These are phyloP conservation scores for Boloria euphrosyne DNA, from an alignment of 2,888 invertebrate species.

Conservation along the genomic window DNA sequence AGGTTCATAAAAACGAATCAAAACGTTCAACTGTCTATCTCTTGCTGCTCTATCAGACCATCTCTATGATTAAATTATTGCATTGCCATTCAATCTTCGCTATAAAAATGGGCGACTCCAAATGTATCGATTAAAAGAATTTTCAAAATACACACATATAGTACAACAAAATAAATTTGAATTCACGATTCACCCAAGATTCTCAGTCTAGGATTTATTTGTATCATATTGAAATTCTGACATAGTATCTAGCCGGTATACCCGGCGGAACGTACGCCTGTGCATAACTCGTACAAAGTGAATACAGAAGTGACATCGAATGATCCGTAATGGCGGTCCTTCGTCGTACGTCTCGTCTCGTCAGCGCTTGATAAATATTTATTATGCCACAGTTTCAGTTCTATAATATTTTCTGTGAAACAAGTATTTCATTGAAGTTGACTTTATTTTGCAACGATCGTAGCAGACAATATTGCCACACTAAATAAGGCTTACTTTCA, in stretches of 20 bases:
- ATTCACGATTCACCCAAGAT: not conserved
- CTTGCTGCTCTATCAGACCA: no score
- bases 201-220: not conserved
- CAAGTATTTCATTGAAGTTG: constrained; percentile 5
- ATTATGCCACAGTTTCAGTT: not conserved
- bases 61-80: no score
- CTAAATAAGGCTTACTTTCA: no score
- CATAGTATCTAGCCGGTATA: not conserved
- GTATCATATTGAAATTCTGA: constrained; percentile 13
- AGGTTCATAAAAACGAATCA: no score
- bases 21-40: no score
- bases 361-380: constrained; percentile 11
- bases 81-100: no score
- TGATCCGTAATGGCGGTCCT: not conserved
- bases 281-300: constrained; percentile 12
- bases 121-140: no score
- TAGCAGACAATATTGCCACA: no score
- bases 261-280: constrained; percentile 3
- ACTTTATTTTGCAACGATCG: not conserved
- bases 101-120: no score
- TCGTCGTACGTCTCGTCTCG: not conserved
- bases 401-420: constrained; percentile 4
- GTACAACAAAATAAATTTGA: not conserved
- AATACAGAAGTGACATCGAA: constrained; percentile 8
- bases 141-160: not conserved